Evolutionary conservation across 1,140 invertebrate genomes (phyloP), one percentile per base, ranked within the genome.

Genomic region (Lucilia cuprina): DNA sequence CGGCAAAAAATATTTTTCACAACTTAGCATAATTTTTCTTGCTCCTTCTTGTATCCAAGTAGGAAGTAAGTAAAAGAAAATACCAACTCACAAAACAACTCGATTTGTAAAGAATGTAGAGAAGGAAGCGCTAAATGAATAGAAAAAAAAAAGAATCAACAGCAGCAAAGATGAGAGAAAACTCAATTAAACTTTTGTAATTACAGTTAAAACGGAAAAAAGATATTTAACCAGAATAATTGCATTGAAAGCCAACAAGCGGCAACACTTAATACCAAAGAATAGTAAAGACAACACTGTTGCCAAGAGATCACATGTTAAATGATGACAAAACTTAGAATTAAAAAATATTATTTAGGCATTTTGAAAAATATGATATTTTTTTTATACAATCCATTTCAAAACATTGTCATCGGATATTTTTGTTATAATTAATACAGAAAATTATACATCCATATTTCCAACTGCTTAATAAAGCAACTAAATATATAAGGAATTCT

Each of bases 161-260:
- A 25, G 14, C 60, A 84, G 65, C 65, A 85, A 21, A 89, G 87
- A 89, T 88, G 87, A 87, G 89, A 89, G 89, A 90, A 90, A 90
- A 90, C 89, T 90, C 89, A 90, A 90, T 90, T 90, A 90, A 90
- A 90, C 89, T 90, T 90, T 90, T 90, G 89, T 90, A 90, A 90
- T 90, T 90, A 90, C 89, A 90, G 89, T 89, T 90, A 90, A 90
- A 90, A 90, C 89, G 88, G 88, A 89, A 83, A 89, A 87, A 90
- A 89, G 88, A 90, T 90, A 90, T 90, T 90, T 90, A 90, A 90
- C 89, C 89, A 90, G 89, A 88, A 89, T 90, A 90, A 90, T 90
- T 90, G 89, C 89, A 89, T 90, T 90, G 89, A 90, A 90, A 87
- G 88, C 89, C 88, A 89, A 89, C 87, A 88, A 89, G 77, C 77